A percentile compares a stretch with the other conserved stretches of the same genome.
Evolutionary conservation across 2,797 vertebrate species (phyloP).

Genomic region (Mionectes olivaceus): DNA sequence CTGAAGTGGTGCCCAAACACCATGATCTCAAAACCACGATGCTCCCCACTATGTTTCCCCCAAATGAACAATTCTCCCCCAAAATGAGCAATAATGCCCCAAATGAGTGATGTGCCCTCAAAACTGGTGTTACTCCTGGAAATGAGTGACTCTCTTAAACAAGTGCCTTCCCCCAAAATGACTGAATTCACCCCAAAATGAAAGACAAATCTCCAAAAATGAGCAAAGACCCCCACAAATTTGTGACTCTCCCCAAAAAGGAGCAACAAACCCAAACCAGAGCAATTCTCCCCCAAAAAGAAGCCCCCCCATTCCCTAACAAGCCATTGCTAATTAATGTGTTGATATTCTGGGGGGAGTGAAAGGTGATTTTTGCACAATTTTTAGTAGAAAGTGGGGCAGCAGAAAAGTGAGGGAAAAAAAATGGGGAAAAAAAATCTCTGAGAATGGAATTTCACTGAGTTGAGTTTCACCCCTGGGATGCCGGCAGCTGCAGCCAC

Average conservation of each 20-base stretch:
- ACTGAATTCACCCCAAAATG: not conserved
- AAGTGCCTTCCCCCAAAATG: not conserved
- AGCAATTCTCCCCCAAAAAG: not conserved
- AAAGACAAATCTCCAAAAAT: accelerated
- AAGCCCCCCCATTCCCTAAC: not conserved
- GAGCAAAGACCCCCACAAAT: not conserved
- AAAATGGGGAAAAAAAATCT: not conserved
- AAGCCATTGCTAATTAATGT: not conserved
- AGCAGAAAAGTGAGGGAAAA: not conserved
- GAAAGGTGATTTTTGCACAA: not conserved
- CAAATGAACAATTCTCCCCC: not conserved
- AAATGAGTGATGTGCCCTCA: not conserved
- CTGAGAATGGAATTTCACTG: not conserved
- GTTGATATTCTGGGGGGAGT: not conserved
- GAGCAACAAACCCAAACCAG: not conserved
- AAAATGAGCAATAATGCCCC: not conserved
- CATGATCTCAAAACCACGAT: not conserved
- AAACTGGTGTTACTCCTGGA: not conserved
- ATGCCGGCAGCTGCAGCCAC: not conserved
- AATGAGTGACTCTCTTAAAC: not conserved
- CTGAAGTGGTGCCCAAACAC: not conserved
- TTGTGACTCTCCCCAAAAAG: no score
- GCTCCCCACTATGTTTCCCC: not conserved
- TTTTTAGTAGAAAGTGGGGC: not conserved
- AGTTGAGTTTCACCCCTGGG: not conserved